Evolutionary conservation across 2,888 invertebrate species (phyloP), one percentile per base, ranked within the genome.

Genomic region (Drosophila anceps): DNA sequence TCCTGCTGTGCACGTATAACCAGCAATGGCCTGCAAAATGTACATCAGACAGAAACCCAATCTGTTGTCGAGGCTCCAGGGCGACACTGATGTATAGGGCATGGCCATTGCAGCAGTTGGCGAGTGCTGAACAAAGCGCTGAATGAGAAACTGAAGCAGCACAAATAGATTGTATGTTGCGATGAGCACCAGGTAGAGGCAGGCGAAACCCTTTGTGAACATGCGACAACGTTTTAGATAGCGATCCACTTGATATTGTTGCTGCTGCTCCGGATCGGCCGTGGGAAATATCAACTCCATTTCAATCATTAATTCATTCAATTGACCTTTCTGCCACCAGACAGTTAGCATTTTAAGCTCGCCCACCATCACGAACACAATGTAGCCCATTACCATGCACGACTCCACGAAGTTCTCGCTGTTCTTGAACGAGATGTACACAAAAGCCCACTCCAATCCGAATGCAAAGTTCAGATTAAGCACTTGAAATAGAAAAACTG

Each of bases 101-200:
- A 92, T 27, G 2, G 55, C 15, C 58, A 82, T 79, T 12, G 71
- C 64, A 0, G 73, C 81, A 0, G 76, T 54, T 0, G 79, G 73
- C n/a, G 55, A 50, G 0, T 72, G 58, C 0, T 76, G 24, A 1
- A 83, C 35, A 58, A 54, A 80, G 4, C 64, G 55, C 12, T 76
- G 39, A n/a, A 83, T 5, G 29, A 53, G 1, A 53, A 85, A 91
- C 41, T 83, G 73, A 1, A 82, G 5, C 0, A 84, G 35, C 2
- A 76, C 57, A 15, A 73, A 85, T 0, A 92, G 59, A 65, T 91
- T 91, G 39, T 91, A 93, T 0, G 81, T 83, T 74, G 75, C 84
- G 12, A 91, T 81, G 0, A 92, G 76, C 0, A 84, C 8, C 75
- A 90, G 71, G 46, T 91, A 92, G 0, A 92, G 72, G n/a, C 67